Base-by-base conservation (phyloP, 2,797 vertebrate species). In the Danionella dracula region DNA sequence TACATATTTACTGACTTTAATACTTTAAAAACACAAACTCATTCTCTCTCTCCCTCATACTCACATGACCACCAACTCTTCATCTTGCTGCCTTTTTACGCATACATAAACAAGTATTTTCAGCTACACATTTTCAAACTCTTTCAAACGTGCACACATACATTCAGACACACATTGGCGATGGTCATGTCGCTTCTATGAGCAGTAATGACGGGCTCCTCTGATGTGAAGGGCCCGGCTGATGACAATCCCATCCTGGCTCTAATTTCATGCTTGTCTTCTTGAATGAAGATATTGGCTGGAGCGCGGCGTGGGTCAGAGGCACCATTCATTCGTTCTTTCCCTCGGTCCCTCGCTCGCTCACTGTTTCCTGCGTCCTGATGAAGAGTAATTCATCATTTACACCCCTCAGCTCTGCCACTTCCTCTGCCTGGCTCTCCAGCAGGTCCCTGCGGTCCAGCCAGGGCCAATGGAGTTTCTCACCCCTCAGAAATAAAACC, bases 241-340 rank as follows among this genome's bases (percentile, higher is more conserved):
- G 96, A 98, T 99, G 96, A 99, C 96, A 99, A 98, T 99, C 95
- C 96, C 94, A 99, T 99, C 98, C 98, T 98, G 94, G 94, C 93
- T 99, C 96, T 98, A 99, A 99, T 99, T 99, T 99, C 96, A 99
- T 99, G 96, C 93, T 99, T 99, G 96, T 99, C 96, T 99, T 99
- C 96, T 99, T 99, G 96, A 98, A 99, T 99, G 96, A 99, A 98
- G 96, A 99, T 99, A 98, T 98, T 95, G 96, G 96, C 95, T 96
- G 94, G 94, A 97, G 92, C 93, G 94, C 95, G 95, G 92, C 94
- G 94, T 90, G 94, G 96, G 96, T 99, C 96, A 98, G 94, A 95
- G 91, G 92, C 92, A 27, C 23, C 23, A 27, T 27, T 27, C 23
- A 27, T 27, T 27, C 23, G 23, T 27, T 27, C 23, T 27, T 27